These are phyloP conservation scores for Trachelus iudaicus DNA, from an alignment of 2,888 invertebrate genomes.

Conservation along the genomic window DNA sequence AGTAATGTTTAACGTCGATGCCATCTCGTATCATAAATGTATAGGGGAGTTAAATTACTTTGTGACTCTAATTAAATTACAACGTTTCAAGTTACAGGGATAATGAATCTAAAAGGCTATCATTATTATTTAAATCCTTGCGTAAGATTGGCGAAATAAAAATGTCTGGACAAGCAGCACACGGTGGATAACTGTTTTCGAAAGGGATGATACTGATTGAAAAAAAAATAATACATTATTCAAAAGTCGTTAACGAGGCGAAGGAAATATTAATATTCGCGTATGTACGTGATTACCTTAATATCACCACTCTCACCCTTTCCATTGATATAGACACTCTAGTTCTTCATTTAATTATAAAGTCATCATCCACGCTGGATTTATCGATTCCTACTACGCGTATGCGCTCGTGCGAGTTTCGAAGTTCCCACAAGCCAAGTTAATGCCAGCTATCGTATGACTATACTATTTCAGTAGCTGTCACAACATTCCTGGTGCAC, in stretches of 20 bases:
- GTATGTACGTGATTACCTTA: background rate
- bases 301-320: background rate
- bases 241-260: background rate
- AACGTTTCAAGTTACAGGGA: slow-evolving; percentile 5
- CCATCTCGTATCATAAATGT: background rate
- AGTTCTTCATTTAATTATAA: background rate
- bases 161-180: background rate
- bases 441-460: background rate
- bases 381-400: background rate
- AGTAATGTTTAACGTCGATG: slow-evolving; percentile 5
- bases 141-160: background rate
- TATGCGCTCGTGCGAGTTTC: background rate
- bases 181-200: background rate
- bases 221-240: background rate
- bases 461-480: slow-evolving; percentile 33
- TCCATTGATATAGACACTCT: background rate
- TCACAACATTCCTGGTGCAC: slow-evolving; percentile 33
- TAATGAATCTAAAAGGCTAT: background rate
- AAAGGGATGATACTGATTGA: background rate
- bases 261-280: background rate
- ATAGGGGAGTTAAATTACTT: slow-evolving; percentile 8
- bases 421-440: background rate
- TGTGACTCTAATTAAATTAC: slow-evolving; percentile 21
- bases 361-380: background rate
- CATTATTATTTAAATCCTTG: too few relatives aligned